A percentile compares a stretch with the other conserved stretches of the same genome.
phyloP scores from a whole-genome alignment of 2,888 invertebrate genomes.

The Rutpela maculata region DNA sequence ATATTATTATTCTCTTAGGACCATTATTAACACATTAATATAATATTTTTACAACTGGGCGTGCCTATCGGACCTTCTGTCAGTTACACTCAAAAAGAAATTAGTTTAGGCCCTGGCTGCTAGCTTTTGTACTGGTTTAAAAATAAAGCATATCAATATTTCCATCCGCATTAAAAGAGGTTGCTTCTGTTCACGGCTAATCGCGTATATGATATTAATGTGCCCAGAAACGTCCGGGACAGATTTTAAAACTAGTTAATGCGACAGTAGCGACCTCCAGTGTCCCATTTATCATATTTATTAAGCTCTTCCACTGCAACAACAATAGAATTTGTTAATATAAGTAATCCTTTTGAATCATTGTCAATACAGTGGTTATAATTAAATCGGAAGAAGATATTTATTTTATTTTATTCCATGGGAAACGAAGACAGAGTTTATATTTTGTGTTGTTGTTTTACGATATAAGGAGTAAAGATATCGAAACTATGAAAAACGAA shows the following conservation, averaged over 20 bases:
- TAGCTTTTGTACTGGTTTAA: conserved; percentile 47
- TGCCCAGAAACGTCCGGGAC: conserved; percentile 72
- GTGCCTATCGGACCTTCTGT: conserved; percentile 72
- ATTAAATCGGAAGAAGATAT: conserved; percentile 6
- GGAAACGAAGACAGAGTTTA: too few species aligned
- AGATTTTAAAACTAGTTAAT: conserved; percentile 73
- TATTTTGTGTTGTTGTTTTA: too few species aligned
- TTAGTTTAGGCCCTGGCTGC: conserved; percentile 65
- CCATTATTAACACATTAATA: conserved; percentile 74
- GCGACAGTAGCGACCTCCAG: conserved; percentile 72
- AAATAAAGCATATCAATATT: conserved; percentile 61
- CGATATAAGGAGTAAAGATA: too few species aligned
- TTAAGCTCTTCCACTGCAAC: conserved; percentile 66
- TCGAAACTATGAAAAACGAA: too few species aligned
- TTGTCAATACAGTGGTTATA: conserved; percentile 14
- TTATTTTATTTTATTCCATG: too few species aligned
- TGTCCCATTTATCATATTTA: conserved; percentile 71
- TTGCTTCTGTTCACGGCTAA: conserved; percentile 72
- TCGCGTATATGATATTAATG: conserved; percentile 74
- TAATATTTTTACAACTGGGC: conserved; percentile 74
- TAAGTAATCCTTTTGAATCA: conserved; percentile 58
- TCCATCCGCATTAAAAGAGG: conserved; percentile 66
- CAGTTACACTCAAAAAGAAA: conserved; percentile 70
- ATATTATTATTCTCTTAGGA: conserved; percentile 71
- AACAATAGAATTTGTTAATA: conserved; percentile 70